Evolutionary conservation across 92 coral and sea anemone species (phyloP).

Genomic region (Porites divaricata): DNA sequence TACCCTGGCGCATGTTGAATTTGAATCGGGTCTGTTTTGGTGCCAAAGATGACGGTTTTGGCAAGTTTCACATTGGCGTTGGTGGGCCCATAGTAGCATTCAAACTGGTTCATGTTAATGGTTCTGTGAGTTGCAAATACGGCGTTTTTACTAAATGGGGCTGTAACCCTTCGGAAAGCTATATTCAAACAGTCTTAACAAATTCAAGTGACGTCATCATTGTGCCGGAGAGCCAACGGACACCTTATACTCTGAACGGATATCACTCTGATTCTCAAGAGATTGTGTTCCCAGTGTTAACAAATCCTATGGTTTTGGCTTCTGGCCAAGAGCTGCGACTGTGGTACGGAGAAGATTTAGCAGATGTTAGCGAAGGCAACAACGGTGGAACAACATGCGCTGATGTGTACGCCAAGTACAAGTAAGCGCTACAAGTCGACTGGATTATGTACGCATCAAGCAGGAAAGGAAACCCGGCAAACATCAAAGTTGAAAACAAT

Average conservation of each 20-base stretch:
- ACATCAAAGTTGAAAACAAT: too few species aligned
- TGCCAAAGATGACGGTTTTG: not conserved
- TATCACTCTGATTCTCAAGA: not conserved
- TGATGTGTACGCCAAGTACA: conserved; percentile 3
- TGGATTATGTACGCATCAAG: too few species aligned
- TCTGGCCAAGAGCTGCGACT: conserved; percentile 10
- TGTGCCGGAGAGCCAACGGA: not conserved
- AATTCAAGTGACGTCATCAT: not conserved
- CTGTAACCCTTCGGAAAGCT: not conserved
- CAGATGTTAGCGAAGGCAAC: not conserved
- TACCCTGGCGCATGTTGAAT: conserved; percentile 18
- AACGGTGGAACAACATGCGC: conserved; percentile 7
- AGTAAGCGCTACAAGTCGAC: not conserved
- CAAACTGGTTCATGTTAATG: conserved; percentile 15
- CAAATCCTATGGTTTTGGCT: not conserved
- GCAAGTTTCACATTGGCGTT: not conserved
- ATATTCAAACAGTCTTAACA: not conserved
- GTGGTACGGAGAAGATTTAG: not conserved
- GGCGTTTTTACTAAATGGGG: not conserved
- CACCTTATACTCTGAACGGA: not conserved
- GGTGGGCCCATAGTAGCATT: not conserved
- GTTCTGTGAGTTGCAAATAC: not conserved
- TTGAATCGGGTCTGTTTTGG: not conserved
- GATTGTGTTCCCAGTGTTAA: not conserved
- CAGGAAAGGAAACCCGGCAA: too few species aligned